These are phyloP conservation scores for Platerodrilus igneus DNA, from an alignment of 2,888 invertebrate species.

Conservation along the genomic window DNA sequence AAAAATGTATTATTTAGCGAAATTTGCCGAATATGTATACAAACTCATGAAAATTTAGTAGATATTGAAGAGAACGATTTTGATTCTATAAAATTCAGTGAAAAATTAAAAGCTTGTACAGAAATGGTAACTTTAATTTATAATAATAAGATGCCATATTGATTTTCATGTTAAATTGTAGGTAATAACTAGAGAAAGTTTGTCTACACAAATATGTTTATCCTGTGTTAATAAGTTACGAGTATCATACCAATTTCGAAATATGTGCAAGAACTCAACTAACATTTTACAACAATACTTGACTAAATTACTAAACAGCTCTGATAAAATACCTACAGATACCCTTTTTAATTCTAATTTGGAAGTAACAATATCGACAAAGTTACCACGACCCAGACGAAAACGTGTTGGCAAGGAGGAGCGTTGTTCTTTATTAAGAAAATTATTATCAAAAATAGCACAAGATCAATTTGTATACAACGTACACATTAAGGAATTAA, in stretches of 20 bases:
- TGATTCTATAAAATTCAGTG: constrained; percentile 43
- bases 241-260: constrained; percentile 43
- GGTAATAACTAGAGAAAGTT: constrained; percentile 42
- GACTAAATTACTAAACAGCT: constrained; percentile 35
- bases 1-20: constrained; percentile 45
- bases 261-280: constrained; percentile 44
- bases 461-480: constrained; percentile 21
- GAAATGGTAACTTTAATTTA: constrained; percentile 43
- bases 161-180: constrained; percentile 43
- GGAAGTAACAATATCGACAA: constrained; percentile 31
- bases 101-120: constrained; percentile 43
- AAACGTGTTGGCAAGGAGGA: constrained; percentile 44
- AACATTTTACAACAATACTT: constrained; percentile 41
- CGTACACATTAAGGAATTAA: constrained; percentile 20
- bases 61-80: constrained; percentile 42
- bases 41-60: constrained; percentile 38
- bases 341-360: constrained; percentile 39
- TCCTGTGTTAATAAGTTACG: constrained; percentile 43
- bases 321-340: constrained; percentile 31
- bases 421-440: constrained; percentile 42
- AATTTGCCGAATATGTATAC: constrained; percentile 46
- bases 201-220: constrained; percentile 42
- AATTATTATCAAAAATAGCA: constrained; percentile 35
- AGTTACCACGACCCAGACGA: constrained; percentile 19
- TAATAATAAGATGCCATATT: constrained; percentile 38